phyloP scores from a whole-genome alignment of 2,113 vertebrate genomes.

The Lycaon pictus region DNA sequence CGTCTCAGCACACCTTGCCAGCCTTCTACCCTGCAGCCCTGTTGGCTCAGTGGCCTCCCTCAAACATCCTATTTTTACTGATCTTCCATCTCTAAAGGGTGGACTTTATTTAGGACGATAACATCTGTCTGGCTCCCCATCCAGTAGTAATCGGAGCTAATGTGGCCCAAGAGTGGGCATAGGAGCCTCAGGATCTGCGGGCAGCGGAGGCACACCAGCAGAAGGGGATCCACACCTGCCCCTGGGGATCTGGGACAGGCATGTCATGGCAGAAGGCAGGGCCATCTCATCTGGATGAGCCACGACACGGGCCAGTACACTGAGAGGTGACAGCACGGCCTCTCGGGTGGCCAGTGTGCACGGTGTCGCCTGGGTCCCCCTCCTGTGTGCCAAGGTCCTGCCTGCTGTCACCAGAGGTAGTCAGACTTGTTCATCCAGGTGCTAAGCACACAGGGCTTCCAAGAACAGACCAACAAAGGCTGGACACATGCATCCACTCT shows the following conservation, averaged over 20 bases:
- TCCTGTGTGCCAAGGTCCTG: not conserved
- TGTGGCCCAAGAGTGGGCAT: rapidly evolving
- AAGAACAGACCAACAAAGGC: rapidly evolving
- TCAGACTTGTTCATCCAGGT: not conserved
- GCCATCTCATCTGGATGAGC: not conserved
- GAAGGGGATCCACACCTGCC: rapidly evolving
- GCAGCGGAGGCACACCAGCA: not conserved
- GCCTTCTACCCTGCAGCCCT: not conserved
- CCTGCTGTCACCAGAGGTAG: not conserved
- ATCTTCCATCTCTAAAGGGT: rapidly evolving
- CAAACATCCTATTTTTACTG: rapidly evolving
- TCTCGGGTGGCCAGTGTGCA: rapidly evolving
- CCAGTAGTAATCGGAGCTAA: not conserved
- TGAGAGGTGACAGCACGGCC: rapidly evolving
- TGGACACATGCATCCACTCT: rapidly evolving
- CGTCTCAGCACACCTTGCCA: rapidly evolving
- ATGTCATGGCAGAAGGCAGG: not conserved
- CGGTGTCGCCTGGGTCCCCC: not conserved
- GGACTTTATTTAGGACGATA: rapidly evolving
- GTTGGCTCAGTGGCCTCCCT: rapidly evolving
- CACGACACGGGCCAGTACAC: rapidly evolving
- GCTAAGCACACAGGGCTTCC: rapidly evolving
- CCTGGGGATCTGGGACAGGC: not conserved
- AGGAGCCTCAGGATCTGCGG: not conserved
- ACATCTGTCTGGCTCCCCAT: not conserved